Conservation (phyloP, 2,888 invertebrate species). For the Lypha dubia region DNA sequence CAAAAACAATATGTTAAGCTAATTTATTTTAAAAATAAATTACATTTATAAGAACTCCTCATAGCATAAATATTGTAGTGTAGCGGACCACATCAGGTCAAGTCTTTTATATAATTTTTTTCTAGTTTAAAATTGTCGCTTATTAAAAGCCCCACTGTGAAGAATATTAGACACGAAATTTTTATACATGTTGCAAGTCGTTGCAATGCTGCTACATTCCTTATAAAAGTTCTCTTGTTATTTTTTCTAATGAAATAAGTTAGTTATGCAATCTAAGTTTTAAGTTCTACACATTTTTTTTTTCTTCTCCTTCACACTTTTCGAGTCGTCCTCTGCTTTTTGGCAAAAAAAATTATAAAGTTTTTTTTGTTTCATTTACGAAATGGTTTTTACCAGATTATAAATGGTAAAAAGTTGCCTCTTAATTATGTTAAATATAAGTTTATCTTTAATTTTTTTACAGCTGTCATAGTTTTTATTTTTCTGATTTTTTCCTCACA, state of each 20-base stretch:
- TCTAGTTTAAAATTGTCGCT: too few relatives aligned
- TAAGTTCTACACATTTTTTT: constrained; percentile 19
- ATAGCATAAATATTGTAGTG: too few relatives aligned
- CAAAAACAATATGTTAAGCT: too few relatives aligned
- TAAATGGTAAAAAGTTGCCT: constrained; percentile 69
- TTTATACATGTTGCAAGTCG: constrained; percentile 28
- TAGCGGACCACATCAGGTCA: too few relatives aligned
- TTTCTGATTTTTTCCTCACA: background rate
- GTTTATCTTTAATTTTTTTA: constrained; percentile 45
- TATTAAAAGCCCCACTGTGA: too few relatives aligned
- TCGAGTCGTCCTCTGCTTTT: constrained; percentile 2
- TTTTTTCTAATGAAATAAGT: constrained; percentile 70
- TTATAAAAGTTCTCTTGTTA: constrained; percentile 62
- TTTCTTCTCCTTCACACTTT: constrained; percentile 7
- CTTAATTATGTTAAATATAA: constrained; percentile 71
- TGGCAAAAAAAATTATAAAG: constrained; percentile 17
- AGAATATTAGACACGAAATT: background rate
- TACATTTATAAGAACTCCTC: too few relatives aligned
- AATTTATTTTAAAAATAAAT: too few relatives aligned
- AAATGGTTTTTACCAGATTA: constrained; percentile 68
- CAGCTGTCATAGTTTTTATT: constrained; percentile 48
- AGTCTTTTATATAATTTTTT: too few relatives aligned
- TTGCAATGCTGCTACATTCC: constrained; percentile 33
- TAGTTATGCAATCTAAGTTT: constrained; percentile 61
- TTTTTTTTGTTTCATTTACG: constrained; percentile 59